These are phyloP conservation scores for Tetrapedia diversipes DNA, from an alignment of 2,888 invertebrate species.

Conservation along the genomic window DNA sequence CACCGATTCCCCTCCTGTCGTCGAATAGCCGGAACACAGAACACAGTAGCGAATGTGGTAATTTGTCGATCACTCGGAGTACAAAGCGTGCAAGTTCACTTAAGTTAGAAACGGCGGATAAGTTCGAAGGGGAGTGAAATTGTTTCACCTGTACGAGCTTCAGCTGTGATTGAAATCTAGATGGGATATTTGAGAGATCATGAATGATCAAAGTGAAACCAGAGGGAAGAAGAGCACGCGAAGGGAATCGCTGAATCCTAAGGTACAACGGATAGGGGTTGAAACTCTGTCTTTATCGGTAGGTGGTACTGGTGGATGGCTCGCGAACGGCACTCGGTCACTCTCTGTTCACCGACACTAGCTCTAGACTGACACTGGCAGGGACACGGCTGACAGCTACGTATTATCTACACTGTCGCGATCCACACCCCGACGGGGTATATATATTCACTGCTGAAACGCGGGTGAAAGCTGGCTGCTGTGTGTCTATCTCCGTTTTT, in stretches of 20 bases:
- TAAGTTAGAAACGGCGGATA: background rate
- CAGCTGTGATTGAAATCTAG: background rate
- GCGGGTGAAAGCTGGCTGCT: conserved; percentile 65
- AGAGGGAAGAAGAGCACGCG: background rate
- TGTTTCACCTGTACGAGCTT: no score
- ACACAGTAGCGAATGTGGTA: background rate
- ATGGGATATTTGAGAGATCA: background rate
- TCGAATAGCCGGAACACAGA: background rate
- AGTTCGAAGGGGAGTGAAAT: background rate
- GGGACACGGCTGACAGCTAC: conserved; percentile 63
- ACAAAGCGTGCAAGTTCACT: background rate
- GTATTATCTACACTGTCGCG: conserved; percentile 69
- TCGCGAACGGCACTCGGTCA: conserved; percentile 21
- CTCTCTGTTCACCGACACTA: conserved; percentile 46
- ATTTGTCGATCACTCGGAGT: background rate
- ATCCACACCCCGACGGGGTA: conserved; percentile 62
- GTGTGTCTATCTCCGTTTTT: conserved; percentile 61
- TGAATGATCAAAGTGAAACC: no score
- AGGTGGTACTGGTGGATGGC: background rate
- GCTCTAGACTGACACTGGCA: conserved; percentile 51
- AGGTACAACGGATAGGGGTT: conserved; percentile 4
- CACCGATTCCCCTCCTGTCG: background rate
- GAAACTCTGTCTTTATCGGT: background rate
- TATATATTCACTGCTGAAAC: conserved; percentile 61
- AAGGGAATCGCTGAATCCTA: background rate